Evolutionary conservation across 2,797 vertebrate genomes (phyloP).

Genomic region (Loriculus beryllinus): DNA sequence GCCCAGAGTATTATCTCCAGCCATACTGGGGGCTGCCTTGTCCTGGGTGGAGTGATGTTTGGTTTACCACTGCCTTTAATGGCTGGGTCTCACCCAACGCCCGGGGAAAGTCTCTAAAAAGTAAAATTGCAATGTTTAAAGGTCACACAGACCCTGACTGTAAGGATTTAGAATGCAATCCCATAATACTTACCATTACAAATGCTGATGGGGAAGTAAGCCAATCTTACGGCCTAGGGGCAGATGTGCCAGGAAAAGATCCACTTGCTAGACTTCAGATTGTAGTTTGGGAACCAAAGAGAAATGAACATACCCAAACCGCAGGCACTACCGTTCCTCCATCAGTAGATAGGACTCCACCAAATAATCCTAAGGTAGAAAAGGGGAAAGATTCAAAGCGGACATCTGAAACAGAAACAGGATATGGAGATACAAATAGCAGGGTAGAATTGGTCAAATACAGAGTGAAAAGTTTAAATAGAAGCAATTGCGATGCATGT

Average conservation of each 20-base stretch:
- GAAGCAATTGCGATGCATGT: neutral
- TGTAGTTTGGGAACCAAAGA: neutral
- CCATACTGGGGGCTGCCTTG: neutral
- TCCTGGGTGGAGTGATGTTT: neutral
- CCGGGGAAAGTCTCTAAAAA: neutral
- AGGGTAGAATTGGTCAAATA: neutral
- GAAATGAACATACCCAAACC: neutral
- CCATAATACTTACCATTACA: neutral
- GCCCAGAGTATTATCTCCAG: neutral
- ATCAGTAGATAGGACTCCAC: neutral
- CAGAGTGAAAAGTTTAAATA: neutral
- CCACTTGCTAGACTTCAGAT: neutral
- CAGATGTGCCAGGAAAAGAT: neutral
- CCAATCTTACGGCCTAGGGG: neutral
- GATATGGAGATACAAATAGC: neutral
- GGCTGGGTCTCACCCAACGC: neutral
- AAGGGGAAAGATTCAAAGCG: neutral
- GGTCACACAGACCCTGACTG: neutral
- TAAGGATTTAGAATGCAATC: neutral
- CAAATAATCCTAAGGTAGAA: neutral
- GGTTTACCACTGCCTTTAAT: neutral
- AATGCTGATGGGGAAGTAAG: neutral
- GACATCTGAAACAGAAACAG: neutral
- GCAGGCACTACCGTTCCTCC: neutral
- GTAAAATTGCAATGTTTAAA: neutral